A percentile compares a stretch with the other conserved stretches of the same genome.
These are phyloP conservation scores for Lucilia sericata DNA, from an alignment of 1,140 invertebrate genomes.

Conservation along the genomic window DNA sequence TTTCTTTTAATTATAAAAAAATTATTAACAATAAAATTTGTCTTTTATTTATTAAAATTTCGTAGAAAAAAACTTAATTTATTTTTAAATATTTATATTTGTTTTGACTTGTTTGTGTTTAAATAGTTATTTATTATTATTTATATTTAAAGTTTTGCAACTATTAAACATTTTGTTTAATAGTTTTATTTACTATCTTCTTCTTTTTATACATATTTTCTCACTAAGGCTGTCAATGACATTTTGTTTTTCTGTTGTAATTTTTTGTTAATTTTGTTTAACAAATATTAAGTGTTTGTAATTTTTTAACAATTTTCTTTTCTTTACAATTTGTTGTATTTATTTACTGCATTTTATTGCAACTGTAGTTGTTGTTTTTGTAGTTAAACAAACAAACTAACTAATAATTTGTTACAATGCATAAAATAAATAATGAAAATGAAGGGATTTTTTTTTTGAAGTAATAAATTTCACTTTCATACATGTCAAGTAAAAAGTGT, in stretches of 20 bases:
- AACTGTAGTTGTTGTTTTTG: not conserved
- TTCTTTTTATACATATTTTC: not conserved
- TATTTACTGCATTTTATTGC: not conserved
- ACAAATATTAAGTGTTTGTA: not conserved
- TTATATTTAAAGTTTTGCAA: not conserved
- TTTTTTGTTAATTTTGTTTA: not conserved
- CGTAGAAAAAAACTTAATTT: not conserved
- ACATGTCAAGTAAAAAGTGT: not conserved
- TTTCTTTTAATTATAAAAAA: conserved; percentile 8
- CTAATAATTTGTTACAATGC: not conserved
- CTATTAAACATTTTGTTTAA: not conserved
- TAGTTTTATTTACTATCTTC: not conserved
- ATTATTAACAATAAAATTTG: not conserved
- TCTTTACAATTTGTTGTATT: not conserved
- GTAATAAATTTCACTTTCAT: not conserved
- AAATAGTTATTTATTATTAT: not conserved
- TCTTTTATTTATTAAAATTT: not conserved
- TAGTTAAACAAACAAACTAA: not conserved
- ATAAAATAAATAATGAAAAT: not conserved
- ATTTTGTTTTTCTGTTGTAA: not conserved
- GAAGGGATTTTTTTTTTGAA: not conserved
- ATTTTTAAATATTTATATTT: not conserved
- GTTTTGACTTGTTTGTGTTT: too few relatives aligned
- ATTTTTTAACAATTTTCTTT: not conserved
- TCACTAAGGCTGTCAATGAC: not conserved